Evolutionary conservation across 2,113 vertebrate genomes (phyloP).

Genomic region (Ictalurus furcatus): DNA sequence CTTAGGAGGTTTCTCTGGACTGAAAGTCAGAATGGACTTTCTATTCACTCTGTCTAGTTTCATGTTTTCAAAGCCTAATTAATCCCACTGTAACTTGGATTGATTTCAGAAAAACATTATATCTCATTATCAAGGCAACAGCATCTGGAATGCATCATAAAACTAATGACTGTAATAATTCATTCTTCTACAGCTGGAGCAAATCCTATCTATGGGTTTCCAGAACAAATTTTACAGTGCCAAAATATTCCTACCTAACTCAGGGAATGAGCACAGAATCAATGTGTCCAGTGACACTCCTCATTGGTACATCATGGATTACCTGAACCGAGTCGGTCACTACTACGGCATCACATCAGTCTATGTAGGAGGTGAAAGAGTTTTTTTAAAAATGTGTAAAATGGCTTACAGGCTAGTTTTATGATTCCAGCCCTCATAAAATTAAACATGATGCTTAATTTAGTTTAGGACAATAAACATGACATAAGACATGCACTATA

Average conservation of each 20-base stretch:
- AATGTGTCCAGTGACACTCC: conserved; percentile 81
- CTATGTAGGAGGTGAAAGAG: conserved; percentile 70
- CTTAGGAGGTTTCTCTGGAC: not conserved
- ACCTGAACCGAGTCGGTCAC: conserved; percentile 67
- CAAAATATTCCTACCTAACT: conserved; percentile 43
- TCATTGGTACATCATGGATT: conserved; percentile 80
- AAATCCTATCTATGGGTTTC: conserved; percentile 71
- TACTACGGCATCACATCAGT: conserved; percentile 62
- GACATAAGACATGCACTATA: not conserved
- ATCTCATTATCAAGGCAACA: not conserved
- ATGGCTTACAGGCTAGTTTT: not conserved
- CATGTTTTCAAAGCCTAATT: not conserved
- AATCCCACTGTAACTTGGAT: not conserved
- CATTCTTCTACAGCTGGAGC: conserved; percentile 61
- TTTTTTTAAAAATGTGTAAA: not conserved
- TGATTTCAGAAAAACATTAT: conserved; percentile 4
- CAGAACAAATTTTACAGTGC: conserved; percentile 79
- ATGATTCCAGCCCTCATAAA: not conserved
- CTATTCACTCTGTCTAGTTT: not conserved
- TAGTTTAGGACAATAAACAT: not conserved
- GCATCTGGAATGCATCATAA: not conserved
- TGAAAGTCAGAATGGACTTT: not conserved
- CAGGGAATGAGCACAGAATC: conserved; percentile 67
- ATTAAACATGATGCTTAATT: not conserved
- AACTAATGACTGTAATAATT: not conserved